phyloP scores from a whole-genome alignment of 2,113 vertebrate genomes.

The Coturnix japonica region DNA sequence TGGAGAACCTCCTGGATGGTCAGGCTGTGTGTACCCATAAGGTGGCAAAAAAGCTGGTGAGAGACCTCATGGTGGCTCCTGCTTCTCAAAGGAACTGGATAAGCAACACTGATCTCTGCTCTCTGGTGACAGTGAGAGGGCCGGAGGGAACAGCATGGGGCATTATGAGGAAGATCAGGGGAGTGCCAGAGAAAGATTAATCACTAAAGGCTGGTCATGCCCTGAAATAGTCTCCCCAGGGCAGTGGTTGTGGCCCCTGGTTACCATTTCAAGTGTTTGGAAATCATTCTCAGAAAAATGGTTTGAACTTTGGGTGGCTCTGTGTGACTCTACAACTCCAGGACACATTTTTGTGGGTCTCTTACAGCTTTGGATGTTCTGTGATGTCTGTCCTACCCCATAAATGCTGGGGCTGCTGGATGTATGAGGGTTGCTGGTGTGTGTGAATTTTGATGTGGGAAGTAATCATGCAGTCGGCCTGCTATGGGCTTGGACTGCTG shows the following conservation, averaged over 20 bases:
- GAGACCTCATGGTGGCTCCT: neutral
- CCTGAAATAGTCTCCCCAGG: neutral
- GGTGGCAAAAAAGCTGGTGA: neutral
- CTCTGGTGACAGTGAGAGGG: neutral
- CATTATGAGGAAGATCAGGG: neutral
- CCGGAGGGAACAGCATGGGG: neutral
- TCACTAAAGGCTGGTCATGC: neutral
- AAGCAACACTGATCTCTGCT: neutral
- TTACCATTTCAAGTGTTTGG: neutral
- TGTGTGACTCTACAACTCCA: neutral
- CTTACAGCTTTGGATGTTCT: no score
- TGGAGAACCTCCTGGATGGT: neutral
- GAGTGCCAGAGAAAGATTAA: neutral
- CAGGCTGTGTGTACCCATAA: fast-evolving
- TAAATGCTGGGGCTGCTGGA: fast-evolving
- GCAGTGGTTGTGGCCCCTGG: no score
- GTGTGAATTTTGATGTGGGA: fast-evolving
- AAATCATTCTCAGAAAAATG: neutral
- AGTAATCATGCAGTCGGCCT: neutral
- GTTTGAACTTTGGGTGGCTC: neutral
- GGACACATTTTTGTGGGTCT: no score
- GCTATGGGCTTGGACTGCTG: neutral
- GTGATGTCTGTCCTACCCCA: fast-evolving
- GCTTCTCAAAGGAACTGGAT: neutral
- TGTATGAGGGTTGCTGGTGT: neutral